Percentiles rank a stretch among this genome's conserved stretches.
These are phyloP conservation scores for Cheilosia variabilis DNA, from an alignment of 2,888 invertebrate species.

Conservation along the genomic window DNA sequence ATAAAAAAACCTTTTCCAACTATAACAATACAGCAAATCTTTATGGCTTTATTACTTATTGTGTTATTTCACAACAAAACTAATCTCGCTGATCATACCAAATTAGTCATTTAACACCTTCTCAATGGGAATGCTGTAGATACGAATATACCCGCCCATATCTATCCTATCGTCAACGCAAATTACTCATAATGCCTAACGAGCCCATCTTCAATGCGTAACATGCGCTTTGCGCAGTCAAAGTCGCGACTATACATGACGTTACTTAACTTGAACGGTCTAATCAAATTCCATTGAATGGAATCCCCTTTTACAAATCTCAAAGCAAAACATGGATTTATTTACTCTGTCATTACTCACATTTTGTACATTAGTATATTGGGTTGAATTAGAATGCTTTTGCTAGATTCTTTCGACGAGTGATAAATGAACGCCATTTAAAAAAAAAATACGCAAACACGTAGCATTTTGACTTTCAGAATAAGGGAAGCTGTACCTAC, in stretches of 20 bases:
- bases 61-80: slow-evolving; percentile 7
- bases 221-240: not conserved
- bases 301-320: slow-evolving; percentile 11
- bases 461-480: too few relatives aligned
- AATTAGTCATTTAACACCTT: slow-evolving; percentile 15
- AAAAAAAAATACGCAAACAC: not conserved
- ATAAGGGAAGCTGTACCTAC: too few relatives aligned
- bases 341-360: slow-evolving; percentile 28
- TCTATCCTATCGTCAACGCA: not conserved
- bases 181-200: not conserved
- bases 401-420: not conserved
- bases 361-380: not conserved
- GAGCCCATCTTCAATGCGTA: not conserved
- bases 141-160: not conserved
- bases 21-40: not conserved
- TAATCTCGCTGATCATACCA: not conserved
- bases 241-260: not conserved
- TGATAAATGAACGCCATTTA: not conserved
- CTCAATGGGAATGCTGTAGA: not conserved
- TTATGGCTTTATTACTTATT: not conserved
- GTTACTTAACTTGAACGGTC: not conserved
- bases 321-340: not conserved
- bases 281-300: slow-evolving; percentile 28
- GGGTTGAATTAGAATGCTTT: not conserved
- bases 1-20: not conserved